phyloP scores from a whole-genome alignment of 2,888 invertebrate species.

The Caenorhabditis zanzibari region DNA sequence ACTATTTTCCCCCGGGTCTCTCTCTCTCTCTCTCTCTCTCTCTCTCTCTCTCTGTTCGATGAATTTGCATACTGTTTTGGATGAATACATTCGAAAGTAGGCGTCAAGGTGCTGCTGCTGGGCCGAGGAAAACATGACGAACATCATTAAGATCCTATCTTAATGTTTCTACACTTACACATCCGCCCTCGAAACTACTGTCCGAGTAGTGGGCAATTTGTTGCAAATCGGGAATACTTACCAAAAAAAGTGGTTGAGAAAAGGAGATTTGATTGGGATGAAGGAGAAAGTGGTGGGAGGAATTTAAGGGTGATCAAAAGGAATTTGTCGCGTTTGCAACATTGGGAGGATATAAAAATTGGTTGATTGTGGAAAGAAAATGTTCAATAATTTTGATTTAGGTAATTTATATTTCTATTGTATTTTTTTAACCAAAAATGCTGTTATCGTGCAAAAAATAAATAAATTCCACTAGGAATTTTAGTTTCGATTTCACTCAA shows the following conservation, averaged over 20 bases:
- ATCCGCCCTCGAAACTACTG: conserved; percentile 44
- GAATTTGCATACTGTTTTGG: conserved; percentile 54
- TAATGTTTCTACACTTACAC: conserved; percentile 44
- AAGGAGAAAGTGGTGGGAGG: background rate
- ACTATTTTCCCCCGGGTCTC: too few species aligned
- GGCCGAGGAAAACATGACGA: conserved; percentile 40
- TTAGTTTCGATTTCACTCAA: too few species aligned
- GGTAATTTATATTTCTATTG: background rate
- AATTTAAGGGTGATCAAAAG: background rate
- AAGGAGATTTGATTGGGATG: background rate
- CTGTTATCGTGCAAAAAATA: too few species aligned
- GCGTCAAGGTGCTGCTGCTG: conserved; percentile 11
- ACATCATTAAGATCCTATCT: conserved; percentile 58
- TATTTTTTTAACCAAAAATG: background rate
- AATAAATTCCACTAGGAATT: too few species aligned
- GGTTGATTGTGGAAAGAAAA: background rate
- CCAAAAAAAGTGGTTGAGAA: conserved; percentile 9
- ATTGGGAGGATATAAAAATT: conserved; percentile 9
- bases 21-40: too few species aligned
- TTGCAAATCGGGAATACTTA: conserved; percentile 41
- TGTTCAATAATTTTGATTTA: conserved; percentile 5
- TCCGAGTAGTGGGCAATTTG: conserved; percentile 49
- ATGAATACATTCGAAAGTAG: conserved; percentile 10
- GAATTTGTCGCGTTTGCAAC: conserved; percentile 17
- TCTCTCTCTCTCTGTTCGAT: background rate